Evolutionary conservation across 2,888 invertebrate genomes (phyloP).

Genomic region (Elaeidobius kamerunicus): DNA sequence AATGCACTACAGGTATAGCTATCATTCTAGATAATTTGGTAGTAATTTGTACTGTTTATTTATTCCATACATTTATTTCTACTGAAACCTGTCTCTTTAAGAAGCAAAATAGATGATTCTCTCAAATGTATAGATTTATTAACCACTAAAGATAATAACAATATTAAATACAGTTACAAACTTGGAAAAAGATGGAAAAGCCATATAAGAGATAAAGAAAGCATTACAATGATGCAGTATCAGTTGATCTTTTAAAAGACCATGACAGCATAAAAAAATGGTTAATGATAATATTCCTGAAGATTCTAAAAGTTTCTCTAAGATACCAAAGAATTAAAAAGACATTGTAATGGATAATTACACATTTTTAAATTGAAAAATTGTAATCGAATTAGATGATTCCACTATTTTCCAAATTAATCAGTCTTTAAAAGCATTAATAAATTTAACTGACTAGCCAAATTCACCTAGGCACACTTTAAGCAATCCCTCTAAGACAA

Average conservation of each 20-base stretch:
- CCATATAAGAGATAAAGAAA: no score
- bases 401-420: constrained; percentile 2
- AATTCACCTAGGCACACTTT: background rate
- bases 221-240: no score
- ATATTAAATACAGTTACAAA: constrained; percentile 3
- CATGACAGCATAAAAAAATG: background rate
- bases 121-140: constrained; percentile 9
- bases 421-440: constrained; percentile 2
- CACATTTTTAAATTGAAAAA: constrained; percentile 9
- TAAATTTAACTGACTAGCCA: constrained; percentile 1
- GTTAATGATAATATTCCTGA: background rate
- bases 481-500: background rate
- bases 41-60: no score
- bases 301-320: background rate
- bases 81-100: background rate
- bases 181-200: background rate
- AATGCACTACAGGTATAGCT: no score
- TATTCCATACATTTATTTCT: background rate
- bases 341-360: constrained; percentile 1
- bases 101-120: background rate
- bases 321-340: background rate
- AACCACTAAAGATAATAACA: constrained; percentile 3
- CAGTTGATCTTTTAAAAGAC: no score
- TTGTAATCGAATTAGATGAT: constrained; percentile 3
- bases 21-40: no score